Percentiles rank a stretch among this genome's conserved stretches.
These are phyloP conservation scores for Enteromius thamalakanensis DNA, from an alignment of 2,797 vertebrate species.

Conservation along the genomic window DNA sequence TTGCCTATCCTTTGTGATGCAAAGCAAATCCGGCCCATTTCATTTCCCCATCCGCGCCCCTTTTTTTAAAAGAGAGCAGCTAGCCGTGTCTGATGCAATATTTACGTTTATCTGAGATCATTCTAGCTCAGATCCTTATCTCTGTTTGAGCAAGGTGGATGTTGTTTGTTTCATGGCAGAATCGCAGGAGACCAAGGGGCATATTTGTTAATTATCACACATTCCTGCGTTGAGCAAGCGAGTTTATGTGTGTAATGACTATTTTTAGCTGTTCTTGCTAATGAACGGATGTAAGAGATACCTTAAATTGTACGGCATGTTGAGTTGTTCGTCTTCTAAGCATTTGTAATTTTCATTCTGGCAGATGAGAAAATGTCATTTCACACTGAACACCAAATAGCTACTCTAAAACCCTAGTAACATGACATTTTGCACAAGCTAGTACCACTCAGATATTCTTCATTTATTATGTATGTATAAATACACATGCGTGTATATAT, in stretches of 20 bases:
- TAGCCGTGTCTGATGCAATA: constrained; percentile 70
- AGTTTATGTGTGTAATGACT: neutral
- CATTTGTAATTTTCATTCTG: neutral
- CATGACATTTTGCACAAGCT: neutral
- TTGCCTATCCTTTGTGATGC: constrained; percentile 61
- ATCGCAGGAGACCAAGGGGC: constrained; percentile 76
- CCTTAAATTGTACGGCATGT: neutral
- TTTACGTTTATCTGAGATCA: constrained; percentile 69
- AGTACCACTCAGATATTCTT: neutral
- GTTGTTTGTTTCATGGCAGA: constrained; percentile 77
- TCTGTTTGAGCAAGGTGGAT: constrained; percentile 73
- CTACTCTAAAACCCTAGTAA: neutral
- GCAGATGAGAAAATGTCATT: neutral
- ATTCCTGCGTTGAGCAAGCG: constrained; percentile 52
- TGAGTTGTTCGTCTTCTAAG: constrained; percentile 3
- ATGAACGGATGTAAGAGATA: neutral
- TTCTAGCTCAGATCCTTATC: constrained; percentile 65
- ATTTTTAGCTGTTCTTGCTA: constrained; percentile 1
- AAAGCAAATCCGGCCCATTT: constrained; percentile 55
- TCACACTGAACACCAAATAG: neutral
- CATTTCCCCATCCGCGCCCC: constrained; percentile 53
- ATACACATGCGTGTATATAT: no score
- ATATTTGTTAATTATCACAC: constrained; percentile 80
- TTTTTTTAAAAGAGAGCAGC: constrained; percentile 59
- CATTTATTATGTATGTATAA: no score